These are phyloP conservation scores for Arizona elegans DNA, from an alignment of 2,113 vertebrate species.

Conservation along the genomic window DNA sequence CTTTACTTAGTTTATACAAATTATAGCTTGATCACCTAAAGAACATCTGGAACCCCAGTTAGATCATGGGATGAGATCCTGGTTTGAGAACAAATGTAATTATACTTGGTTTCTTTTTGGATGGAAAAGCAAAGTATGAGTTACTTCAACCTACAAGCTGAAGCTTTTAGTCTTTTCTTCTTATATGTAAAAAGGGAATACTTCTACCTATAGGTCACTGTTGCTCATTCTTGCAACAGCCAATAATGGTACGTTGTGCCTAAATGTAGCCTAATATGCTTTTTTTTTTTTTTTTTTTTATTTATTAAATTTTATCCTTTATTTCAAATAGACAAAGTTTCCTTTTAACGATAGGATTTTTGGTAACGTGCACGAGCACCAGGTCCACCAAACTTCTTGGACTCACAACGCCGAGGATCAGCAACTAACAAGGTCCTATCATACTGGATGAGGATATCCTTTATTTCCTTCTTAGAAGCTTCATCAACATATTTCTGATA, in stretches of 20 bases:
- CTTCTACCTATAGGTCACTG: background rate
- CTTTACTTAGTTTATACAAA: background rate
- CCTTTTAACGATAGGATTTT: constrained; percentile 97
- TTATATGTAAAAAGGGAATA: background rate
- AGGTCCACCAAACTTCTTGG: constrained; percentile 98
- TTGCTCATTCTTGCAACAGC: background rate
- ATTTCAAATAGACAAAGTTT: constrained; percentile 58
- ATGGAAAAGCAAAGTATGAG: background rate
- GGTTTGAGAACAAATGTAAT: background rate
- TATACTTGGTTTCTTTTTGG: background rate
- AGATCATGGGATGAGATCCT: background rate
- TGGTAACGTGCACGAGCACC: constrained; percentile 98
- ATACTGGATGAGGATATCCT: constrained; percentile 98
- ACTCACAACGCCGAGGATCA: constrained; percentile 95
- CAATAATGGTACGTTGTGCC: background rate
- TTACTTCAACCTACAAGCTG: background rate
- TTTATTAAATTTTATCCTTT: constrained; percentile 60
- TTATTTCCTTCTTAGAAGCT: constrained; percentile 98
- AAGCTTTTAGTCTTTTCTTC: background rate
- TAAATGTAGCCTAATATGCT: background rate
- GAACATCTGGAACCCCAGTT: background rate
- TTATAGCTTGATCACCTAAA: background rate
- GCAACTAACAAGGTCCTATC: constrained; percentile 96
- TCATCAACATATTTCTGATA: constrained; percentile 99
- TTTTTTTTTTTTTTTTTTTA: too few relatives aligned